These are phyloP conservation scores for Leptopilina syphax DNA, from an alignment of 2,888 invertebrate species.

Conservation along the genomic window DNA sequence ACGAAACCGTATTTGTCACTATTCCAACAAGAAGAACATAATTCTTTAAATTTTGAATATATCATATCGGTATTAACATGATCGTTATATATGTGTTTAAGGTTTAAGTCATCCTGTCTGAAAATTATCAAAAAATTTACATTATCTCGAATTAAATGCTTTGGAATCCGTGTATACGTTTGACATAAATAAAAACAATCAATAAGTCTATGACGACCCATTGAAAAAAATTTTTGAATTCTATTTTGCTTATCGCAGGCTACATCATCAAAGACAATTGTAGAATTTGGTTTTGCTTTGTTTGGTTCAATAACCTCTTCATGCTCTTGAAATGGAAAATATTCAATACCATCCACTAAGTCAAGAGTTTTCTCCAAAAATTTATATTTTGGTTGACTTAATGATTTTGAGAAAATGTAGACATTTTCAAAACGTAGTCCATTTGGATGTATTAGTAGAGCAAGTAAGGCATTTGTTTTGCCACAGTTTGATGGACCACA, in stretches of 20 bases:
- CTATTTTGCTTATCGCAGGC: neutral
- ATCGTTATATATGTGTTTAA: neutral
- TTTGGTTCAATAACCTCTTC: conserved; percentile 6
- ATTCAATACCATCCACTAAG: conserved; percentile 47
- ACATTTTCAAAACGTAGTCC: neutral
- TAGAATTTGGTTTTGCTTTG: conserved; percentile 1
- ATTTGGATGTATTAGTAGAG: conserved; percentile 23
- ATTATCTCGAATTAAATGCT: conserved; percentile 27
- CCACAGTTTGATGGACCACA: conserved; percentile 25
- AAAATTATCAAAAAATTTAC: conserved; percentile 8
- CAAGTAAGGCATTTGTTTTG: conserved; percentile 20
- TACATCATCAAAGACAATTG: neutral
- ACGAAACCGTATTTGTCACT: conserved; percentile 52
- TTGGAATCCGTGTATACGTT: conserved; percentile 13
- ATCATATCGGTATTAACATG: no score
- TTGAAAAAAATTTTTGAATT: conserved; percentile 9
- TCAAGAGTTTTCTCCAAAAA: conserved; percentile 46
- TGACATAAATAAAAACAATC: neutral
- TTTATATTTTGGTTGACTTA: conserved; percentile 49
- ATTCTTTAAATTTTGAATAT: no score
- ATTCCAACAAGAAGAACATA: no score
- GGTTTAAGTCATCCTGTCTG: neutral
- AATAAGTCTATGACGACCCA: neutral
- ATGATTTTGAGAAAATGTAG: neutral
- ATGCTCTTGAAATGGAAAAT: conserved; percentile 14